Evolutionary conservation across 2,888 invertebrate genomes (phyloP), one percentile per base, ranked within the genome.

Genomic region (Polyploca ridens): DNA sequence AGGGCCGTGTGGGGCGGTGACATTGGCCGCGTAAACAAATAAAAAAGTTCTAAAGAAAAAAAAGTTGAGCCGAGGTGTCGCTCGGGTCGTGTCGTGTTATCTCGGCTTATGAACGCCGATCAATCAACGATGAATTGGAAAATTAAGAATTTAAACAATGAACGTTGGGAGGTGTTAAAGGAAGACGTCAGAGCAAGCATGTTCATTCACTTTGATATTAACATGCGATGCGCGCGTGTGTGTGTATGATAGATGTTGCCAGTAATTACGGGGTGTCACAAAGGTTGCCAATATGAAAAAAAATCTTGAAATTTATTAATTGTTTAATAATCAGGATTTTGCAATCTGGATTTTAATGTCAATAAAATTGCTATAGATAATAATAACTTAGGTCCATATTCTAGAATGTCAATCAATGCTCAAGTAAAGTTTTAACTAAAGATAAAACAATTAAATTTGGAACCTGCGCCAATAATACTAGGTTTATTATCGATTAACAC

Each of bases 61-160:
- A 68, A 78, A 74, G 73, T 69, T 67, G 19, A 54, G 68, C 67
- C 65, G 69, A 88, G 87, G 90, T 90, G 91, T 90, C 87, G 85
- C 77, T 73, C 69, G 82, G 74, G 71, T 81, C 86, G 78, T 90
- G 91, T 91, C 75, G 82, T 78, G 78, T 91, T 93, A 93, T 93
- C 92, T 89, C 76, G 54, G 68, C 70, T 71, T 73, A 74, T 82
- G 87, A 82, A 83, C 80, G 82, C 76, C 85, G 88, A 92, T 92
- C 92, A 88, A 92, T 92, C 92, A 91, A 87, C 78, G 76, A 73
- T 74, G 70, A 71, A 81, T 82, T 86, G 76, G 75, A 75, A 89
- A 88, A 86, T 89, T 87, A 84, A 84, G 87, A 83, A 82, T 83
- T 85, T 78, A 80, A 86, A 89, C 89, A 88, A 88, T 86, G 78